Conservation (phyloP, 2,888 invertebrate genomes). For the Torymus auratus region DNA sequence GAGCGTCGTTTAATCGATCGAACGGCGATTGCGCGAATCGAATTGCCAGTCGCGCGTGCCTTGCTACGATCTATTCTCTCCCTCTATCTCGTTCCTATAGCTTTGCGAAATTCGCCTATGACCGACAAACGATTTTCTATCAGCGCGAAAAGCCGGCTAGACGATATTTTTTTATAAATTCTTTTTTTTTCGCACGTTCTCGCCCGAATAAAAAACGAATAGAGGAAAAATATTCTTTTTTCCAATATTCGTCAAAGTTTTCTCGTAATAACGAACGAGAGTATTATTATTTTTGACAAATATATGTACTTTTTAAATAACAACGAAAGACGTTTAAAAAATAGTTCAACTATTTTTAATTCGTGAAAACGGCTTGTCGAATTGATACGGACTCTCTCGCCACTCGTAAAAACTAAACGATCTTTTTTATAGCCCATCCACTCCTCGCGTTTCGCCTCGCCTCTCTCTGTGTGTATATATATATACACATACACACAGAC, state of each 20-base stretch:
- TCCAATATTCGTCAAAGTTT: too few relatives aligned
- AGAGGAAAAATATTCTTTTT: too few relatives aligned
- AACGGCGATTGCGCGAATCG: slow-evolving; percentile 10
- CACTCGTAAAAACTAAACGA: not conserved
- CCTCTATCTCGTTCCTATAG: not conserved
- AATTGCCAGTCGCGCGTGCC: slow-evolving; percentile 19
- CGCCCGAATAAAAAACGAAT: too few relatives aligned
- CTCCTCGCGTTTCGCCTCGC: not conserved
- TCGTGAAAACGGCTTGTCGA: not conserved
- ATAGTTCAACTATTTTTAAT: not conserved
- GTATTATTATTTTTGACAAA: too few relatives aligned
- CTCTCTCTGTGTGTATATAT: too few relatives aligned
- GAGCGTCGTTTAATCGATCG: slow-evolving; percentile 25
- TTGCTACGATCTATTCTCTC: not conserved
- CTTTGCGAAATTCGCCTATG: not conserved
- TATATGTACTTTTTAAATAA: too few relatives aligned
- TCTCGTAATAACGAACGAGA: too few relatives aligned
- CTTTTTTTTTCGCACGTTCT: too few relatives aligned
- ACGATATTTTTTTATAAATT: too few relatives aligned
- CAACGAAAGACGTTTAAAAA: too few relatives aligned
- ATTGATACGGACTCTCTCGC: not conserved
- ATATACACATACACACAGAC: too few relatives aligned
- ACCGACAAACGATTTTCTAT: slow-evolving; percentile 6
- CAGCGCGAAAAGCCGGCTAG: slow-evolving; percentile 5
- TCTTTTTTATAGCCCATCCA: not conserved